A percentile compares a stretch with the other conserved stretches of the same genome.
Evolutionary conservation across 2,888 invertebrate species (phyloP).

Genomic region (Eupithecia tripunctaria): DNA sequence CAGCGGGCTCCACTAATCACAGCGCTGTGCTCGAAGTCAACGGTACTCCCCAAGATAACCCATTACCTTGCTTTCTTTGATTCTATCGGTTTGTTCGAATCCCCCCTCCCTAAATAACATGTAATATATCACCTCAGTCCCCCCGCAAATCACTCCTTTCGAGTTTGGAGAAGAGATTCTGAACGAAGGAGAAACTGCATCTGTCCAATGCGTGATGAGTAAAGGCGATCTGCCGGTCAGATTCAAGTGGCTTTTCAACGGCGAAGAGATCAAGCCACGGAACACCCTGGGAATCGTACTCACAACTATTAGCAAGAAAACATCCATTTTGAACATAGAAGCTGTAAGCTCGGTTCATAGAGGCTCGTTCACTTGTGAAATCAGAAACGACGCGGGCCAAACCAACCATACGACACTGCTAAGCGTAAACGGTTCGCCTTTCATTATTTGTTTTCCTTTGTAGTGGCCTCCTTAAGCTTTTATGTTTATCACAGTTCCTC

Average conservation of each 20-base stretch:
- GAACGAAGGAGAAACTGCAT: constrained; percentile 89
- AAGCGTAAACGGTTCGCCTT: constrained; percentile 85
- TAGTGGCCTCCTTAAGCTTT: constrained; percentile 55
- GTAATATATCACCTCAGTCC: constrained; percentile 73
- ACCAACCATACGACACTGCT: constrained; percentile 85
- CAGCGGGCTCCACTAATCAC: constrained; percentile 87
- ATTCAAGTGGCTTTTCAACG: constrained; percentile 89
- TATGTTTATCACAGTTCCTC: constrained; percentile 83
- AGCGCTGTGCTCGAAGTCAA: constrained; percentile 89
- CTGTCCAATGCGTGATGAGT: constrained; percentile 89
- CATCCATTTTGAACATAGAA: constrained; percentile 87
- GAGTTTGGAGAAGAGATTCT: constrained; percentile 89
- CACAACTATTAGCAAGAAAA: constrained; percentile 85
- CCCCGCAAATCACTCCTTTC: constrained; percentile 90
- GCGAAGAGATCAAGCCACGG: constrained; percentile 76
- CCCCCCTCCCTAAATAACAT: constrained; percentile 43
- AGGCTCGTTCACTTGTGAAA: constrained; percentile 87
- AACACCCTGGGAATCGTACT: constrained; percentile 85
- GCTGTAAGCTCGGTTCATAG: constrained; percentile 85
- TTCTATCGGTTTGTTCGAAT: constrained; percentile 41
- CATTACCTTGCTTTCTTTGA: constrained; percentile 56
- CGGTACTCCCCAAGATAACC: constrained; percentile 80
- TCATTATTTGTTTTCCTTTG: constrained; percentile 49
- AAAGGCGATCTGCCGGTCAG: constrained; percentile 92
- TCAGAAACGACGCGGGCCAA: constrained; percentile 86